A percentile compares a stretch with the other conserved stretches of the same genome.
Conservation (phyloP, 2,113 vertebrate species). For the Numida meleagris region DNA sequence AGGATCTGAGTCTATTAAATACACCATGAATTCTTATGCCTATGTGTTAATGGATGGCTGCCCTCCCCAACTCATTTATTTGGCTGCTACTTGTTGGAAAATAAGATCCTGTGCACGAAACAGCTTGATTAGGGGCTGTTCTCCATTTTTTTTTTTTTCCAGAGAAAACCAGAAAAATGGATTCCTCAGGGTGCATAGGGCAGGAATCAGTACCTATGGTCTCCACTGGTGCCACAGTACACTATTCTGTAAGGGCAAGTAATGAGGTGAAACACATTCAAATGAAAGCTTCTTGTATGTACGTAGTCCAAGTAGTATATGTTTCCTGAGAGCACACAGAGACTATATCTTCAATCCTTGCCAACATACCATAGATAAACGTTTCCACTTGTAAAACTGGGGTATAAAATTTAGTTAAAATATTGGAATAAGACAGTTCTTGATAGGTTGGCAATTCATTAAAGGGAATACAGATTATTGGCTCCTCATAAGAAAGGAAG, state of each 20-base stretch:
- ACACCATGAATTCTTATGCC: background rate
- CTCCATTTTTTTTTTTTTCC: background rate
- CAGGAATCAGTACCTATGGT: background rate
- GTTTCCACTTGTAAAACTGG: background rate
- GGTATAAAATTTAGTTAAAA: background rate
- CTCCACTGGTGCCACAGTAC: background rate
- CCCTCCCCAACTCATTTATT: background rate
- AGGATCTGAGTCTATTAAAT: background rate
- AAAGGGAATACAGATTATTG: background rate
- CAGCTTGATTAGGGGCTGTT: background rate
- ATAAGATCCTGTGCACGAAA: background rate
- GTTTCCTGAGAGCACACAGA: background rate
- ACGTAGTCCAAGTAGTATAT: accelerated
- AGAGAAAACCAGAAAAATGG: background rate
- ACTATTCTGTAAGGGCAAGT: background rate
- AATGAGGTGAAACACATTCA: background rate
- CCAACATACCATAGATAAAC: accelerated
- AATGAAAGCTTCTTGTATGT: background rate
- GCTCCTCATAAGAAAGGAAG: background rate
- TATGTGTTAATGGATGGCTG: background rate
- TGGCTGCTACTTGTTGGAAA: background rate
- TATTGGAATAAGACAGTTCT: background rate
- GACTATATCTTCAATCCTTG: background rate
- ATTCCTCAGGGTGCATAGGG: background rate
- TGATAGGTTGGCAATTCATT: background rate